Evolutionary conservation across 2,113 vertebrate species (phyloP).

Genomic region (Mustela nigripes): DNA sequence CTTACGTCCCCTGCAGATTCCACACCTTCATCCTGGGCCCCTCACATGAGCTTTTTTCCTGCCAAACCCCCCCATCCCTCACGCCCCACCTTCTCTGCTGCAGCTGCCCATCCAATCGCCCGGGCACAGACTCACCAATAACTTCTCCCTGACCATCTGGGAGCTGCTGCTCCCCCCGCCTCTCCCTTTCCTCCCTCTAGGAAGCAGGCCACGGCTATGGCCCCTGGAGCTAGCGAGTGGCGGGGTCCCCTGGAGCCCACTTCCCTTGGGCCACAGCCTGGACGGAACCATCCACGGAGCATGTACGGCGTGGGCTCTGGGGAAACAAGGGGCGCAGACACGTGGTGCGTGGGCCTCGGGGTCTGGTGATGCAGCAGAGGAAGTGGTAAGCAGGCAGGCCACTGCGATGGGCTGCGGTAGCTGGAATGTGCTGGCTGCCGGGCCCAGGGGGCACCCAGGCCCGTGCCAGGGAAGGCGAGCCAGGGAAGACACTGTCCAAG

Average conservation of each 20-base stretch:
- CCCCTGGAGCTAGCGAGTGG: neutral
- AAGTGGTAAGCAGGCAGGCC: neutral
- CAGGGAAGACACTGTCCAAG: neutral
- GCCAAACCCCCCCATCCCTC: fast-evolving
- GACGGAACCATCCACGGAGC: neutral
- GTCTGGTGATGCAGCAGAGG: neutral
- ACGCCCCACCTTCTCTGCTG: neutral
- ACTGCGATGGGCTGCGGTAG: fast-evolving
- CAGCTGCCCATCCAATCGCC: neutral
- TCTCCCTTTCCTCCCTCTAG: neutral
- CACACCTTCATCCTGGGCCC: neutral
- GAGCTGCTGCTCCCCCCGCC: neutral
- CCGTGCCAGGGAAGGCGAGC: fast-evolving
- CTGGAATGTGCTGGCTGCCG: neutral
- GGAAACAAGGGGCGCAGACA: neutral
- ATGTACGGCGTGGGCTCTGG: neutral
- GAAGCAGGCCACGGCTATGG: no score
- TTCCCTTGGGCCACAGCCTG: no score
- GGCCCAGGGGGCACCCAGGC: neutral
- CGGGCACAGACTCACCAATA: neutral
- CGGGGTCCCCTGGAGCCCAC: neutral
- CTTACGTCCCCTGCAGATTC: neutral
- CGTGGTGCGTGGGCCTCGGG: neutral
- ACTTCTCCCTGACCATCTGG: neutral
- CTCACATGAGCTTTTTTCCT: neutral